Evolutionary conservation across 2,797 vertebrate species (phyloP), one percentile per base, ranked within the genome.

Genomic region (Muraenolepis orangiensis): DNA sequence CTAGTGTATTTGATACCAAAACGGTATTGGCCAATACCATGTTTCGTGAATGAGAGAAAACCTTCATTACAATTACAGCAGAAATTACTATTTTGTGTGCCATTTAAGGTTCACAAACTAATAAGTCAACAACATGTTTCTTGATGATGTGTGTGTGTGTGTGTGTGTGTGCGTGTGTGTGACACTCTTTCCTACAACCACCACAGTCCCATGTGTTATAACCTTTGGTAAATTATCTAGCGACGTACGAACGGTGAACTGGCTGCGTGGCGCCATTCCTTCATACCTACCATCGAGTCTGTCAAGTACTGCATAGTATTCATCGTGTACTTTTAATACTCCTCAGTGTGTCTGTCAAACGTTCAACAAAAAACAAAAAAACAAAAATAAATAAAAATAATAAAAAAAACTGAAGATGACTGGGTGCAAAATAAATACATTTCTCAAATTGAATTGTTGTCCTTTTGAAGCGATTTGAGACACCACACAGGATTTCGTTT

Each of bases 381-480:
- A n/a, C n/a, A n/a, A n/a, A n/a, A n/a, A n/a, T n/a, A n/a, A n/a
- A n/a, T n/a, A n/a, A n/a, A n/a, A n/a, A n/a, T n/a, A n/a, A n/a
- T n/a, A n/a, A n/a, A n/a, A n/a, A n/a, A n/a, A n/a, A n/a, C n/a
- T n/a, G n/a, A 13, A 64, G n/a, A 64, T 64, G 40, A 16, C 40
- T 13, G 14, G 14, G 13, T 46, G 57, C 12, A 26, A n/a, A 64
- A 64, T 64, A 64, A 64, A 64, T 64, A 11, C 10, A 64, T 64
- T 26, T 64, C 10, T 64, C 57, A 12, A 23, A n/a, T n/a, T 23
- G 57, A 64, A 64, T 26, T 26, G 14, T 16, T 46, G 23, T 67
- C 28, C 28, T 46, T 31, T 71, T 16, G 31, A 29, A 74, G 42
- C 64, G 81, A 82, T 81, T 82, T 79, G 66, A 1, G 82, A 83